Conservation (phyloP, 2,888 invertebrate genomes). For the Andrena fulva region DNA sequence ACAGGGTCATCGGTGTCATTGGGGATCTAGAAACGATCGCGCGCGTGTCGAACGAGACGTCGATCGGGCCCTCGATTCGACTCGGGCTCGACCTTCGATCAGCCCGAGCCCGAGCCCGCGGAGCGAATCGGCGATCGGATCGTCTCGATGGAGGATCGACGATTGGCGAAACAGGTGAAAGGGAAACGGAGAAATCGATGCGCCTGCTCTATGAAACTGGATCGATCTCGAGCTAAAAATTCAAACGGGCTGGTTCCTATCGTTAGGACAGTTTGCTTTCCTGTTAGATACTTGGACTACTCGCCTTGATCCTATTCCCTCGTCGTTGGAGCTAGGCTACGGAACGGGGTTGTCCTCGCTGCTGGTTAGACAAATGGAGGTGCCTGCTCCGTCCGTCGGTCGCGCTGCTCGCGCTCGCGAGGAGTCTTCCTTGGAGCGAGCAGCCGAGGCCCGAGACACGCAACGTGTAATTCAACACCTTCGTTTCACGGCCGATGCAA, state of each 20-base stretch:
- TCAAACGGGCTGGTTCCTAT: neutral
- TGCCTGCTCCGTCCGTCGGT: constrained; percentile 1
- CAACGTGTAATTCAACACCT: constrained; percentile 39
- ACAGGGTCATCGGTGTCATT: constrained; percentile 67
- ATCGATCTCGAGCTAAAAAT: neutral
- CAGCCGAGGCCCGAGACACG: constrained; percentile 21
- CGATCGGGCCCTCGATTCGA: constrained; percentile 61
- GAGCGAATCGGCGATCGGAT: constrained; percentile 45
- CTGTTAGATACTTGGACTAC: neutral
- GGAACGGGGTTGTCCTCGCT: neutral
- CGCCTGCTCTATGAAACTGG: neutral
- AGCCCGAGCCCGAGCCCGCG: constrained; percentile 28
- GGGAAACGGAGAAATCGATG: constrained; percentile 10
- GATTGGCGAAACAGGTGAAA: constrained; percentile 44
- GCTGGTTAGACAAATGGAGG: neutral
- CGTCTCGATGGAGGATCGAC: constrained; percentile 9
- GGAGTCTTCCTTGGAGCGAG: constrained; percentile 6
- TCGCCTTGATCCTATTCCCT: neutral
- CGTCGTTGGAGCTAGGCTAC: neutral
- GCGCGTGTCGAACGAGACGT: constrained; percentile 48
- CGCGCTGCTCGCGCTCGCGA: constrained; percentile 1
- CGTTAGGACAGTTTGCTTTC: neutral
- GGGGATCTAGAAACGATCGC: constrained; percentile 51
- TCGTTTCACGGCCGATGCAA: constrained; percentile 47
- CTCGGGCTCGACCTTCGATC: constrained; percentile 38